Evolutionary conservation across 1,140 invertebrate species (phyloP).

Genomic region (Leptopilina boulardi): DNA sequence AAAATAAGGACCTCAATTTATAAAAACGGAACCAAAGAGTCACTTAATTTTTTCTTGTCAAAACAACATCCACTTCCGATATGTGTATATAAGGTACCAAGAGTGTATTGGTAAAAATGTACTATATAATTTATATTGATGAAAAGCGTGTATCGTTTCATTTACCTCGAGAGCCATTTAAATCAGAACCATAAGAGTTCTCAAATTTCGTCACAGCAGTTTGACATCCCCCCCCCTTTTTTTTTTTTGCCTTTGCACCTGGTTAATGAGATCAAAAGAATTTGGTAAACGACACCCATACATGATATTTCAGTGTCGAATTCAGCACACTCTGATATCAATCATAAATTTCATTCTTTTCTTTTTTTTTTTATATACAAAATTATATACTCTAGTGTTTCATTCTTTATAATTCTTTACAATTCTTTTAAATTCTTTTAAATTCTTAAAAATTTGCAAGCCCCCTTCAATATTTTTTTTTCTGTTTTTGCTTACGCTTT

Average conservation of each 20-base stretch:
- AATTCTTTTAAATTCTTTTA: no score
- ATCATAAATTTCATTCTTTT: constrained; percentile 16
- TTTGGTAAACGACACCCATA: constrained; percentile 16
- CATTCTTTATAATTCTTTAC: background rate
- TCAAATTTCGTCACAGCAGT: constrained; percentile 30
- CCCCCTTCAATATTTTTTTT: no score
- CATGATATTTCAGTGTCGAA: constrained; percentile 15
- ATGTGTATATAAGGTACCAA: background rate
- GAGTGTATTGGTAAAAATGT: background rate
- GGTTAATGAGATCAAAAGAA: constrained; percentile 25
- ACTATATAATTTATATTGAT: constrained; percentile 6
- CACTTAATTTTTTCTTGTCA: constrained; percentile 24
- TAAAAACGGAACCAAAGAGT: background rate
- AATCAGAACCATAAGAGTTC: background rate
- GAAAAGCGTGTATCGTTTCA: background rate
- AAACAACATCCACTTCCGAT: background rate
- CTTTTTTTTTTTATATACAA: background rate
- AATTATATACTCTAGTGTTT: background rate
- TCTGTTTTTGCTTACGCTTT: no score
- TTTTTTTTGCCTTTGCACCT: background rate
- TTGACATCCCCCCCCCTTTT: background rate
- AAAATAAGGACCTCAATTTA: background rate
- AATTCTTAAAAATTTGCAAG: no score
- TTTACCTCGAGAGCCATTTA: constrained; percentile 13
- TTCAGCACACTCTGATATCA: background rate